Base-by-base conservation (phyloP, 2,888 invertebrate species). In the Eutolmus rufibarbis region DNA sequence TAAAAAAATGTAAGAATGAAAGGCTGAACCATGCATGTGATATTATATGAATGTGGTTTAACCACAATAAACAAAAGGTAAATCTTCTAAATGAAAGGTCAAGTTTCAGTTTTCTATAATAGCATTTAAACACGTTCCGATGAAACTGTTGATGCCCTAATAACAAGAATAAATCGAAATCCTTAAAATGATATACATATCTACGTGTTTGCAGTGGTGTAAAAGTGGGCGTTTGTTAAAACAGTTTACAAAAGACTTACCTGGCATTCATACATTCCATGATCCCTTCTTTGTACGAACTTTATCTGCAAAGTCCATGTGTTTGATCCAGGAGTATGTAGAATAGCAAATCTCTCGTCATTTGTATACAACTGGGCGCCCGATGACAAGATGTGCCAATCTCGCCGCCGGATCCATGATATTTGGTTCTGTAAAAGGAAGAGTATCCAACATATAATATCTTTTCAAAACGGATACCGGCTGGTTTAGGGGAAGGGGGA, bases 251-350 rank as follows among this genome's bases (percentile, higher is more conserved):
- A 74, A 74, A 57, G 74, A 81, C 91, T 92, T 93, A 98, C 97
- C 96, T 98, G 97, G 93, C 97, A 97, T 92, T 97, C 97, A 93
- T 98, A 98, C 89, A 97, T 97, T 90, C 98, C 98, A 92, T 97
- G 97, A 94, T 98, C 98, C 91, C 97, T 94, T 91, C 96, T 97
- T 93, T 98, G 97, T 89, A 98, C 97, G 93, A 97, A 98, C 93
- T 98, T 98, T 93, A 98, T 97, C 94, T 98, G 97, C 90, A 98
- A 94, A 85, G 97, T 97, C 98, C 98, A 98, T 93, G 97, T 97
- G 92, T 98, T 97, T 46, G 97, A 96, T 86, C 97, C 97, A 91
- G 98, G 97, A 89, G 95, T 94, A 93, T 98, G 98, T 89, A 97
- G 94, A 89, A 96, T 95, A 93, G 94, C 94, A 92, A 96, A 96